phyloP scores from a whole-genome alignment of 2,113 vertebrate species.

The Calcarius ornatus region DNA sequence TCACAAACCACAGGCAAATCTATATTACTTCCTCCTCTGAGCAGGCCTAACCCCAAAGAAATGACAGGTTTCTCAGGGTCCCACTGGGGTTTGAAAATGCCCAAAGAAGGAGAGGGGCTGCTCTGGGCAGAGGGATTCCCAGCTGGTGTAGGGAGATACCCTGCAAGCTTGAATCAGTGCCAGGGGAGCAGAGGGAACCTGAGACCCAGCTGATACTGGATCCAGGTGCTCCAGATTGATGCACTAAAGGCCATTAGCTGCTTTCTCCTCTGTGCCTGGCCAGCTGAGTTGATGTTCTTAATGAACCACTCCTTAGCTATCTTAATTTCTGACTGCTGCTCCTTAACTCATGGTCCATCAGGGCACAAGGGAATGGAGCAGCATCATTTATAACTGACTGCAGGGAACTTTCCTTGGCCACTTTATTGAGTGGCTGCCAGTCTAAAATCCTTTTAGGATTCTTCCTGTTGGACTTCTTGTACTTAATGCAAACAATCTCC shows the following conservation, averaged over 20 bases:
- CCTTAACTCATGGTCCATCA: not conserved
- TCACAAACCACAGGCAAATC: not conserved
- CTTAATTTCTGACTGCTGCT: not conserved
- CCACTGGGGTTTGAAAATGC: not conserved
- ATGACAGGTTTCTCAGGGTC: not conserved
- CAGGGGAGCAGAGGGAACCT: not conserved
- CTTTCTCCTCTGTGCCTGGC: not conserved
- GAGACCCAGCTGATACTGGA: not conserved
- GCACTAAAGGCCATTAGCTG: not conserved
- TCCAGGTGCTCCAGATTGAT: not conserved
- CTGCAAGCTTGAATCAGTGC: not conserved
- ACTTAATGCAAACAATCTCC: not conserved
- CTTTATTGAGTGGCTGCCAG: not conserved
- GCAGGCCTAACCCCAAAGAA: not conserved
- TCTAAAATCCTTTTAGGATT: not conserved
- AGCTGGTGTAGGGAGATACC: accelerated
- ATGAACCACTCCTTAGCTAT: not conserved
- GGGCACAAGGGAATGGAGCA: not conserved
- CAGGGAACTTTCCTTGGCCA: not conserved
- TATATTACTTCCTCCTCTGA: not conserved
- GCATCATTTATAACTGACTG: not conserved
- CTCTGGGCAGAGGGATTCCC: not conserved
- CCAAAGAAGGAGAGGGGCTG: not conserved
- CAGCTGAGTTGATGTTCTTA: not conserved
- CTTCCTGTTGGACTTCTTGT: not conserved